Conservation (phyloP, 2,888 invertebrate genomes). For the Teinopalpus imperialis region DNA sequence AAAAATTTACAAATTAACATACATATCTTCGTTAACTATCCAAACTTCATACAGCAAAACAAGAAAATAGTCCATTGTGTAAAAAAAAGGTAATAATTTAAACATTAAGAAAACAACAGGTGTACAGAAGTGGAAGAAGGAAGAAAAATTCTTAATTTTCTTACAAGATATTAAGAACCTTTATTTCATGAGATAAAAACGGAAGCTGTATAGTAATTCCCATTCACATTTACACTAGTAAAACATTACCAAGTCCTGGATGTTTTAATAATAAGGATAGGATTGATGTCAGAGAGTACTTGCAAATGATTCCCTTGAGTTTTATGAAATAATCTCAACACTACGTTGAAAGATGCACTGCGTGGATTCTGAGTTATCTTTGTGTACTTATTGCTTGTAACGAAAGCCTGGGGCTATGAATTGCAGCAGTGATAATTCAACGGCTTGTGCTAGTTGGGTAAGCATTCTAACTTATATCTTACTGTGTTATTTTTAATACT, state of each 20-base stretch:
- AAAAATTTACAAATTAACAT: too few species aligned
- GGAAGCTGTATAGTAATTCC: conserved; percentile 7
- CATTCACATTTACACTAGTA: conserved; percentile 19
- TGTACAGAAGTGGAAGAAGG: too few species aligned
- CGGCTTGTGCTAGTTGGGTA: conserved; percentile 43
- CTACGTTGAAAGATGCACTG: conserved; percentile 41
- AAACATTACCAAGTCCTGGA: conserved; percentile 45
- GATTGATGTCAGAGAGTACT: conserved; percentile 60
- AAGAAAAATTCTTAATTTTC: too few species aligned
- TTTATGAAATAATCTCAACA: conserved; percentile 55
- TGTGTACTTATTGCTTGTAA: conserved; percentile 31
- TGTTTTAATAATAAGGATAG: conserved; percentile 61
- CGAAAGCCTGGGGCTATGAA: conserved; percentile 38
- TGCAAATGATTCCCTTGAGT: conserved; percentile 62
- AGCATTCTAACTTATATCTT: conserved; percentile 15
- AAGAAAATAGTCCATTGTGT: too few species aligned
- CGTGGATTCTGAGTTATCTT: conserved; percentile 37
- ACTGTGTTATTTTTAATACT: not conserved
- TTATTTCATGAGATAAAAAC: too few species aligned
- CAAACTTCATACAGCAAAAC: too few species aligned
- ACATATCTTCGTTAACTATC: too few species aligned
- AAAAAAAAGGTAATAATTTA: too few species aligned
- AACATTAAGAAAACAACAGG: too few species aligned
- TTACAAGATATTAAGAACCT: too few species aligned
- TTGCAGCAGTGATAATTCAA: conserved; percentile 46